Conservation (phyloP, 1,140 invertebrate genomes). For the Drosophila neocordata region DNA sequence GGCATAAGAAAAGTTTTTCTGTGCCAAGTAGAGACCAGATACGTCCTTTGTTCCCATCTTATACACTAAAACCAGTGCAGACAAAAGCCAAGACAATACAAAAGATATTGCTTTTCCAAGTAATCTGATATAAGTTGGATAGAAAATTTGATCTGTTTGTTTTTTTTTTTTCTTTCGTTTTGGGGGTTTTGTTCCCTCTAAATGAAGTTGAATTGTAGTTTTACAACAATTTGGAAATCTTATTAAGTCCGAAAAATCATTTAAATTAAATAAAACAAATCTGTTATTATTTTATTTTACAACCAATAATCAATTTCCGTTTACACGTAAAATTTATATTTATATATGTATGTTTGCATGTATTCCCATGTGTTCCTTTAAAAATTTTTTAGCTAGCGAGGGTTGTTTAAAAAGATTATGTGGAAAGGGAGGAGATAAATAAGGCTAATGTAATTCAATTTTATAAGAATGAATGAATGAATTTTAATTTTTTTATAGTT, state of each 20-base stretch:
- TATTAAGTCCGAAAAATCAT: background rate
- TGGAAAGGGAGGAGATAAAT: too few relatives aligned
- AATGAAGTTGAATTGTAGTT: background rate
- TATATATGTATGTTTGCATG: too few relatives aligned
- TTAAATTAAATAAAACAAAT: conserved; percentile 7
- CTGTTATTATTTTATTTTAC: background rate
- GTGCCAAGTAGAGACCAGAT: conserved; percentile 51
- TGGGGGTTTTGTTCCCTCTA: conserved; percentile 26
- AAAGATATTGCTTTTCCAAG: conserved; percentile 34
- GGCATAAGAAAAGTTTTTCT: conserved; percentile 53
- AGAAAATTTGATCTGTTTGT: conserved; percentile 29
- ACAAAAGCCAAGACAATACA: conserved; percentile 59
- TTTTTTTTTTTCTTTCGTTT: conserved; percentile 24
- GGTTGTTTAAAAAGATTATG: background rate
- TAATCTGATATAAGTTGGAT: conserved; percentile 41
- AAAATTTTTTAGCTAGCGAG: background rate
- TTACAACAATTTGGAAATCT: background rate
- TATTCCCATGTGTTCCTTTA: background rate
- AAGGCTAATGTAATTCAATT: too few relatives aligned
- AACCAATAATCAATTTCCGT: background rate
- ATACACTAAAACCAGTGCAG: conserved; percentile 61
- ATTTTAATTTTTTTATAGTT: too few relatives aligned
- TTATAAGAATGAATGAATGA: too few relatives aligned
- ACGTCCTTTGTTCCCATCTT: conserved; percentile 44
- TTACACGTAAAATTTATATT: background rate